Evolutionary conservation across 2,888 invertebrate genomes (phyloP).

Genomic region (Barypeithes pellucidus): DNA sequence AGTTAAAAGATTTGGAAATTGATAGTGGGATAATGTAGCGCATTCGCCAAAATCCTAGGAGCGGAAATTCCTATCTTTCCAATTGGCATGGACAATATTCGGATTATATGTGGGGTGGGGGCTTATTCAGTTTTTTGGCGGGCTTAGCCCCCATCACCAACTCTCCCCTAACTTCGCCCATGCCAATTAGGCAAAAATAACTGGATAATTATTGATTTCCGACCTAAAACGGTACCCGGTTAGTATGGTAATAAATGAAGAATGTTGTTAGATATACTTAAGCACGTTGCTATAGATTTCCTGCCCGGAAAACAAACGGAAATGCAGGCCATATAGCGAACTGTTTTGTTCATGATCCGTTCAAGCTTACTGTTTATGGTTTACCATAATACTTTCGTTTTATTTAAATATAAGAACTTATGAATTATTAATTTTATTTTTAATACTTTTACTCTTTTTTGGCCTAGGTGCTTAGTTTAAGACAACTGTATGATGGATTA

Average conservation of each 20-base stretch:
- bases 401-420: neutral
- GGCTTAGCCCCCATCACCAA: too few species aligned
- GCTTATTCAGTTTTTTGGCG: too few species aligned
- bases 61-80: neutral
- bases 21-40: neutral
- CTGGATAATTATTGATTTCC: too few species aligned
- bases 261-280: too few species aligned
- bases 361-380: neutral
- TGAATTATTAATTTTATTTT: slow-evolving; percentile 23
- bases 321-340: neutral
- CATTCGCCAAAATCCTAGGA: neutral
- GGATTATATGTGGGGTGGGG: too few species aligned
- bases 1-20: too few species aligned
- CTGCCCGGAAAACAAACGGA: slow-evolving; percentile 5
- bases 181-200: neutral
- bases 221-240: too few species aligned
- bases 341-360: neutral
- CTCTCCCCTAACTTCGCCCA: too few species aligned
- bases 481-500: neutral
- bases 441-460: slow-evolving; percentile 13
- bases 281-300: neutral
- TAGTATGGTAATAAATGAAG: too few species aligned
- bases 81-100: too few species aligned
- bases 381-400: slow-evolving; percentile 9
- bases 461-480: neutral